Percentiles rank a stretch among this genome's conserved stretches.
Conservation (phyloP, 1,140 invertebrate species). For the Daktulosphaira vitifoliae region DNA sequence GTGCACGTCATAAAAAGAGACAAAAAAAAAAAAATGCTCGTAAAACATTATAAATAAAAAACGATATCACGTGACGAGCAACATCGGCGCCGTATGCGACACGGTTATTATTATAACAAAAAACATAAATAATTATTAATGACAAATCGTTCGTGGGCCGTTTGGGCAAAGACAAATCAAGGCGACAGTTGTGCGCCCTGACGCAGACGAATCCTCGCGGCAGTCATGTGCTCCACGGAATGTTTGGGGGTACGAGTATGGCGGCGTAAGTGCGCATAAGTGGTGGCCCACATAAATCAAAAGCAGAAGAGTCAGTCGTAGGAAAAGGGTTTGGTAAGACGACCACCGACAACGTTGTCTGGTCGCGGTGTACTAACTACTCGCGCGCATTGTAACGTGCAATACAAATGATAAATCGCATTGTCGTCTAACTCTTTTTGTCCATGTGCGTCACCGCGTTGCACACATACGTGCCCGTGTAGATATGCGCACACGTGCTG, state of each 20-base stretch:
- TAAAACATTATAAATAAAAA: too few relatives aligned
- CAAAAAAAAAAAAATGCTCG: too few relatives aligned
- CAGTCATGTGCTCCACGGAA: too few relatives aligned
- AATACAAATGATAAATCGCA: background rate
- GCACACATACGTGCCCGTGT: too few relatives aligned
- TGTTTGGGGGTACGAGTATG: background rate
- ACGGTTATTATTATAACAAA: too few relatives aligned
- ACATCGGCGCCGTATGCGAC: too few relatives aligned
- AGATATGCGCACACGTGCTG: too few relatives aligned
- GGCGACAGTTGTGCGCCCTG: conserved; percentile 8
- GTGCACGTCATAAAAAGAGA: too few relatives aligned
- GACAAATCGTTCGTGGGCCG: conserved; percentile 30
- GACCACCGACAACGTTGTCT: background rate
- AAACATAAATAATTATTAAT: conserved; percentile 28
- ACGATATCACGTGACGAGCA: too few relatives aligned
- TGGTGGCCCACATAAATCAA: conserved; percentile 24
- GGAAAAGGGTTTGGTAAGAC: conserved; percentile 8
- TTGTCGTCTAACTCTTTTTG: background rate
- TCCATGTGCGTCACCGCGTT: too few relatives aligned
- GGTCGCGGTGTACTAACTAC: background rate
- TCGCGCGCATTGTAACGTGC: background rate
- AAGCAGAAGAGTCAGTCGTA: background rate
- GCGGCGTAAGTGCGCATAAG: conserved; percentile 5
- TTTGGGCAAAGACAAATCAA: conserved; percentile 30
- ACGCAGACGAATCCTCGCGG: conserved; percentile 26